phyloP scores from a whole-genome alignment of 2,888 invertebrate genomes.

The Embidobia sp. region DNA sequence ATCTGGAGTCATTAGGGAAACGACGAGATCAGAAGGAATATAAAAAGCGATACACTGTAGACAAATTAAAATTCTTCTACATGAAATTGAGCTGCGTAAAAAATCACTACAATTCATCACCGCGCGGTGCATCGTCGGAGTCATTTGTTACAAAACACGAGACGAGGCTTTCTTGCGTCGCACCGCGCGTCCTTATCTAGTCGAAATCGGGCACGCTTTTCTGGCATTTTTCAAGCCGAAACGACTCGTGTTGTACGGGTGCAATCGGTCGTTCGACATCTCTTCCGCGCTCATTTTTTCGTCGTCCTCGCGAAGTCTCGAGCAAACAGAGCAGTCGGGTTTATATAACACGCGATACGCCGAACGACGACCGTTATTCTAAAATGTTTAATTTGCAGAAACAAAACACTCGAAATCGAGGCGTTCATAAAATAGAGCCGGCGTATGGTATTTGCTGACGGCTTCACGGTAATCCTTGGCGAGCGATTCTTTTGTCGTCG shows the following conservation, averaged over 20 bases:
- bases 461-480: no score
- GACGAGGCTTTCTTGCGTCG: background rate
- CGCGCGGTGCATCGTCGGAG: background rate
- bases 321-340: background rate
- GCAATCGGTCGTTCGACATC: conserved; percentile 13
- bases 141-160: background rate
- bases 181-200: conserved; percentile 2
- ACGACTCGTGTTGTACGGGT: background rate
- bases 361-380: conserved; percentile 13
- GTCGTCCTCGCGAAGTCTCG: background rate
- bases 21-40: no score
- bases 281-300: conserved; percentile 24
- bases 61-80: no score
- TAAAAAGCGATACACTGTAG: no score
- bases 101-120: conserved; percentile 13
- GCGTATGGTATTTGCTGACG: no score
- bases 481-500: no score
- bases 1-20: no score
- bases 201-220: conserved; percentile 7
- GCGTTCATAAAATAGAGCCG: no score
- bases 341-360: conserved; percentile 21
- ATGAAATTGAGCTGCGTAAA: no score
- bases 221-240: conserved; percentile 6
- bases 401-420: conserved; percentile 17
- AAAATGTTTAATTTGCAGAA: conserved; percentile 19